Base-by-base conservation (phyloP, 1,140 invertebrate genomes). In the Nautilus pompilius region DNA sequence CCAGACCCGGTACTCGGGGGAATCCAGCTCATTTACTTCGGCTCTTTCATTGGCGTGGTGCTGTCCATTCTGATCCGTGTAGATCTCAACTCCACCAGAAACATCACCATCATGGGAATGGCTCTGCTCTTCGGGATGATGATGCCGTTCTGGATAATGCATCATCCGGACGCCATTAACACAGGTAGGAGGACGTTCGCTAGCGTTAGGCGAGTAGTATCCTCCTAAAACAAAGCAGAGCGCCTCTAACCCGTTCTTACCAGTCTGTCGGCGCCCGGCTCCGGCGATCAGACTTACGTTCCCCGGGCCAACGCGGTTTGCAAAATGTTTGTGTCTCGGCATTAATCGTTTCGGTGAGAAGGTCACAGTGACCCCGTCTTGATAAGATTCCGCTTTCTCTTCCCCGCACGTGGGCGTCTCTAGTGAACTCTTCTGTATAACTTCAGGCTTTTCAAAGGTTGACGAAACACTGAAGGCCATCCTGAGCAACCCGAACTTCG, bases 1-100 rank as follows among this genome's bases (percentile, higher is more conserved):
- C 93, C 93, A 3, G 90, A 91, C 74, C 91, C 92, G 0, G 89
- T 95, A n/a, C 87, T 95, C 1, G 93, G 92, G 0, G 93, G 93
- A 3, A 87, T 92, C 57, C 92, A 93, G 80, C 91, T 91, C 68
- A 87, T 93, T 2, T 91, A 92, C 88, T 93, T 93, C 76, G 91
- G 91, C 30, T 71, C 76, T 56, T 72, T 79, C n/a, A 65, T 72
- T 33, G 75, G 76, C 2, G 65, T 80, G 3, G 76, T 76, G 10
- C 79, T 94, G 1, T 93, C 92, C 0, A 90, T 90, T 20, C 84
- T 94, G 15, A 91, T 93, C 73, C 91, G 90, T 72, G 87, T 94
- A 22, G 86, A 93, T 74, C 80, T 95, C 29, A 90, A 91, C 74
- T 93, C 90, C 15, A 87, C 91, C 20, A 69, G 84, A 61, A 95